Evolutionary conservation across 2,113 vertebrate genomes (phyloP).

Genomic region (Nansenia antarctica): DNA sequence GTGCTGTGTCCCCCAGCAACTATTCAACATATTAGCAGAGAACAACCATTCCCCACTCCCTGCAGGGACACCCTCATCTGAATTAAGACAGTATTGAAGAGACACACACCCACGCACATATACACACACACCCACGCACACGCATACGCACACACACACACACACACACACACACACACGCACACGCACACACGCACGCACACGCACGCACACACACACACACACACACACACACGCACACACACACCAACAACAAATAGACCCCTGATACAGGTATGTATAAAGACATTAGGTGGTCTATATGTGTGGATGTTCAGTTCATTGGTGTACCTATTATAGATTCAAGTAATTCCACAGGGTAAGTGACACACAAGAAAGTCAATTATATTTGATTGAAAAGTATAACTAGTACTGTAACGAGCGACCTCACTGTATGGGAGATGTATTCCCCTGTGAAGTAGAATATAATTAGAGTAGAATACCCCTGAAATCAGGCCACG

Average conservation of each 20-base stretch:
- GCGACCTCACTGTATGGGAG: conserved; percentile 59
- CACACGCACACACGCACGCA: neutral
- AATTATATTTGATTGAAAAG: conserved; percentile 61
- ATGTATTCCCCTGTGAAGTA: conserved; percentile 33
- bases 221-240: neutral
- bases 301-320: conserved; percentile 2
- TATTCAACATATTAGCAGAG: too few relatives aligned
- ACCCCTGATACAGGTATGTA: too few relatives aligned
- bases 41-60: too few relatives aligned
- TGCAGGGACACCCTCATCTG: too few relatives aligned
- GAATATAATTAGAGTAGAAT: conserved; percentile 63
- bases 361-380: conserved; percentile 22
- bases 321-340: conserved; percentile 35
- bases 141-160: too few relatives aligned
- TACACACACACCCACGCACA: too few relatives aligned
- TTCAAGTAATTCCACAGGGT: conserved; percentile 50
- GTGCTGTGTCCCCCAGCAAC: too few relatives aligned
- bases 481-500: conserved; percentile 57
- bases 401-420: conserved; percentile 52
- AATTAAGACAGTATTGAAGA: too few relatives aligned
- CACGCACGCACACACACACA: neutral
- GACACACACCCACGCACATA: too few relatives aligned
- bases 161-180: too few relatives aligned
- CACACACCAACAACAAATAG: neutral
- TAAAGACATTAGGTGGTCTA: too few relatives aligned